phyloP scores from a whole-genome alignment of 2,888 invertebrate species.

The Acrobasis suavella region DNA sequence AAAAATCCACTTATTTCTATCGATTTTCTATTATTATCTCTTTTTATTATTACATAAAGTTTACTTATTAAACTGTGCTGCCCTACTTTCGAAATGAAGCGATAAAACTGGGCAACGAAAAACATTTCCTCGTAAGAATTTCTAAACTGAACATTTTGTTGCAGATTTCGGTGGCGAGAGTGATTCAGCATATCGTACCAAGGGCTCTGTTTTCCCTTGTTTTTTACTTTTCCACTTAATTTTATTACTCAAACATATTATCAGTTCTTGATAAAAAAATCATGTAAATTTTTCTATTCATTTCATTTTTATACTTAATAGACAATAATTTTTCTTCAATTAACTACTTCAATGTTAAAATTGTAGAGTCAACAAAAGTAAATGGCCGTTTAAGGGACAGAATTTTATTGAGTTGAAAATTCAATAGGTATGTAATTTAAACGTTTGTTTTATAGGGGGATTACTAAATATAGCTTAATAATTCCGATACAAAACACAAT shows the following conservation, averaged over 20 bases:
- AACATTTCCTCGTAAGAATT: constrained; percentile 22
- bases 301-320: neutral
- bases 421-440: too few species aligned
- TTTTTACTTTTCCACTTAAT: constrained; percentile 47
- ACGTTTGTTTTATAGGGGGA: too few species aligned
- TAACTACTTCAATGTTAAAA: too few species aligned
- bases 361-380: too few species aligned
- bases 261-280: constrained; percentile 52
- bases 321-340: constrained; percentile 19
- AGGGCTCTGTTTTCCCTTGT: constrained; percentile 43
- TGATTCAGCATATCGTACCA: constrained; percentile 49
- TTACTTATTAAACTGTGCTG: neutral
- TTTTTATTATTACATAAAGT: too few species aligned
- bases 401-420: too few species aligned
- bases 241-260: constrained; percentile 41
- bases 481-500: too few species aligned
- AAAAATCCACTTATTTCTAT: too few species aligned
- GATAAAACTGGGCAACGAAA: neutral
- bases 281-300: neutral
- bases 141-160: constrained; percentile 32
- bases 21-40: too few species aligned
- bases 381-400: too few species aligned
- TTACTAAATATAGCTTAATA: too few species aligned
- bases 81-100: neutral
- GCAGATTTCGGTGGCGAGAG: constrained; percentile 64